Evolutionary conservation across 2,797 vertebrate genomes (phyloP).

Genomic region (Pseudomugil gertrudae): DNA sequence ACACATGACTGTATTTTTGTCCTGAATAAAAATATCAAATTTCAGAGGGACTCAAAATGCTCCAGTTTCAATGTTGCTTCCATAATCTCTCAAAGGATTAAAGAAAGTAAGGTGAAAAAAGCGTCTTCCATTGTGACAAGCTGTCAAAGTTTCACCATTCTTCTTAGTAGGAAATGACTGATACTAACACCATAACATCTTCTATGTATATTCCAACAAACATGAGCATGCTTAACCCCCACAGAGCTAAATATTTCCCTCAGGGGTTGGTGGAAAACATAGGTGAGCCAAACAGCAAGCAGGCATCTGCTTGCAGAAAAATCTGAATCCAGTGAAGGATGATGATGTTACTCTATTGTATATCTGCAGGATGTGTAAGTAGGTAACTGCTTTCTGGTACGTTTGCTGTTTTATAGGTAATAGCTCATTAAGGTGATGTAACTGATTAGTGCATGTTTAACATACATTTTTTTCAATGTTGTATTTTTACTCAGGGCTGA

Average conservation of each 20-base stretch:
- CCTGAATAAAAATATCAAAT: background rate
- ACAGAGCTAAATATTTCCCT: slow-evolving; percentile 7
- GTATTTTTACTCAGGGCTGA: slow-evolving; percentile 7
- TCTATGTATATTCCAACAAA: background rate
- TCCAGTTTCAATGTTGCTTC: background rate
- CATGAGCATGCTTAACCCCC: slow-evolving; percentile 4
- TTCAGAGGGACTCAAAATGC: background rate
- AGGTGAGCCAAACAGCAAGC: background rate
- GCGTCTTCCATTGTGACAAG: background rate
- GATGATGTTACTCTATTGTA: background rate
- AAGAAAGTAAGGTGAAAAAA: background rate
- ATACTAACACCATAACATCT: background rate
- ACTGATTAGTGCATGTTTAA: slow-evolving; percentile 13
- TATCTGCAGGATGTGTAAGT: background rate
- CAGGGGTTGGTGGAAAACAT: background rate
- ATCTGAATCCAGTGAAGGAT: background rate
- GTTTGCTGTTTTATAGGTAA: background rate
- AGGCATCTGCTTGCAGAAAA: background rate
- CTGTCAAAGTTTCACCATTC: slow-evolving; percentile 1
- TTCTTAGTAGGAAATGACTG: background rate
- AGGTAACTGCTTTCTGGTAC: background rate
- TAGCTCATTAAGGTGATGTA: background rate
- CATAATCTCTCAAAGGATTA: background rate
- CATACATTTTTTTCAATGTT: background rate
- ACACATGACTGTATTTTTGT: background rate